Conservation (phyloP, 2,888 invertebrate species). For the Hipparchia semele region DNA sequence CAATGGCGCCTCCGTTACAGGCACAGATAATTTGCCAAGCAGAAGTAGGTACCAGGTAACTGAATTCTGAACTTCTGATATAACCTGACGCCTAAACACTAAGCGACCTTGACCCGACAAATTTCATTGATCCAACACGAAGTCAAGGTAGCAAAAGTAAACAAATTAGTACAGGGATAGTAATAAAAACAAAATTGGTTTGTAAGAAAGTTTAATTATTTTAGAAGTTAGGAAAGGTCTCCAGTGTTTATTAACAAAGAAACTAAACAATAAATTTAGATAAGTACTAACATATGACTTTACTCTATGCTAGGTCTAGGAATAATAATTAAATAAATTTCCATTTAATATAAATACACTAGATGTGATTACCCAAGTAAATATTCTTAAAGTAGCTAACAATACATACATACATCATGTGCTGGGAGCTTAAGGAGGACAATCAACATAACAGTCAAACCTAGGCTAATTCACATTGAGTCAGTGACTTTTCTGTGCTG, state of each 20-base stretch:
- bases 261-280: slow-evolving; percentile 80
- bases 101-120: too few relatives aligned
- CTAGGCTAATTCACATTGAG: background rate
- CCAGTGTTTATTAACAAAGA: slow-evolving; percentile 77
- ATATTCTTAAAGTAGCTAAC: slow-evolving; percentile 66
- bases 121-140: too few relatives aligned
- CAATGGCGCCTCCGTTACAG: too few relatives aligned
- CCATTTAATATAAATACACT: slow-evolving; percentile 79
- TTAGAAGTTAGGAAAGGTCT: slow-evolving; percentile 82
- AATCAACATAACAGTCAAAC: background rate
- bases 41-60: too few relatives aligned
- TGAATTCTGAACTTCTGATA: too few relatives aligned
- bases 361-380: slow-evolving; percentile 74
- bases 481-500: background rate
- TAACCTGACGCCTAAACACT: too few relatives aligned
- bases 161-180: background rate
- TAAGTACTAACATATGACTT: slow-evolving; percentile 80
- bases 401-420: slow-evolving; percentile 68
- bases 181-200: slow-evolving; percentile 54
- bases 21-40: too few relatives aligned
- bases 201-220: slow-evolving; percentile 82
- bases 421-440: slow-evolving; percentile 47
- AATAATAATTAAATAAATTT: slow-evolving; percentile 76
- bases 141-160: too few relatives aligned
- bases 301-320: slow-evolving; percentile 80